phyloP scores from a whole-genome alignment of 1,140 invertebrate genomes.

The Brachionus sp. region DNA sequence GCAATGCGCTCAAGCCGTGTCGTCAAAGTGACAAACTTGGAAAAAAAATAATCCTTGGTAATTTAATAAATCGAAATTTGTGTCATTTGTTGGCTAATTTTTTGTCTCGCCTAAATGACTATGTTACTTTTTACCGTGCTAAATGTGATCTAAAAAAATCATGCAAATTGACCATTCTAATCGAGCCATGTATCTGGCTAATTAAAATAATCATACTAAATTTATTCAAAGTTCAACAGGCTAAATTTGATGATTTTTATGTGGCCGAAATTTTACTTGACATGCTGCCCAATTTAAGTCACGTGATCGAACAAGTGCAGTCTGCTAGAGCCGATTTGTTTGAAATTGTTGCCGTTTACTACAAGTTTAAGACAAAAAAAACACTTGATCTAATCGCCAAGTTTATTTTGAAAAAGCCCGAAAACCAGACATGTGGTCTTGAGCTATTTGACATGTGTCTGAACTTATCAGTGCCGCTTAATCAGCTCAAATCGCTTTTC shows the following conservation, averaged over 20 bases:
- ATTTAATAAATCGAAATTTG: constrained; percentile 33
- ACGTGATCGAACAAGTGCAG: not conserved
- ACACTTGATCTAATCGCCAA: not conserved
- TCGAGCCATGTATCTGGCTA: not conserved
- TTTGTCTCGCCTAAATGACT: not conserved
- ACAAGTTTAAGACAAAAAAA: not conserved
- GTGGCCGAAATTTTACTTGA: constrained; percentile 6
- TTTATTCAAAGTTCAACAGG: not conserved
- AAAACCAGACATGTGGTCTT: not conserved
- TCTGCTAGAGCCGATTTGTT: not conserved
- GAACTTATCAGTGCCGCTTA: not conserved
- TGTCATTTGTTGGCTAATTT: constrained; percentile 21
- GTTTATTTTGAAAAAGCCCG: not conserved
- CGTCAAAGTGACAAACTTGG: not conserved
- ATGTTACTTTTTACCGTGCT: not conserved
- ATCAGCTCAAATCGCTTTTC: not conserved
- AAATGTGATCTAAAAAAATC: not conserved
- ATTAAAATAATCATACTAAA: not conserved
- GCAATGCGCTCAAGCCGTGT: not conserved
- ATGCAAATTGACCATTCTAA: not conserved
- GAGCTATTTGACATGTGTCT: not conserved
- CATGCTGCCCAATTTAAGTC: not conserved
- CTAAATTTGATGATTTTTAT: constrained; percentile 30
- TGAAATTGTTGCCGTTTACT: not conserved
- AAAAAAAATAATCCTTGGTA: constrained; percentile 12